Percentiles rank a stretch among this genome's conserved stretches.
Conservation (phyloP, 2,888 invertebrate genomes). For the Limnephilus lunatus region DNA sequence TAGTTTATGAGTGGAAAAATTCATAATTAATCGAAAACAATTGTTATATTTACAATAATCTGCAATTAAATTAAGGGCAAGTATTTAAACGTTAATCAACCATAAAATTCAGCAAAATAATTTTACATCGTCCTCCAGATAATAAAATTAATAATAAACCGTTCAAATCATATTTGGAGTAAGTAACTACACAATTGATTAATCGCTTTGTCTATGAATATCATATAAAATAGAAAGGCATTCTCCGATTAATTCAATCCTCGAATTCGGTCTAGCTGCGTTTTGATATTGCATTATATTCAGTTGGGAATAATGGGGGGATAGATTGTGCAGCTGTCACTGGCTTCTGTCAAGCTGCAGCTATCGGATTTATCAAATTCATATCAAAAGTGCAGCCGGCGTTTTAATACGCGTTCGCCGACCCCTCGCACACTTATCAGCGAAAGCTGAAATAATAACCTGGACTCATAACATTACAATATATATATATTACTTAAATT, state of each 20-base stretch:
- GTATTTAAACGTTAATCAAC: too few relatives aligned
- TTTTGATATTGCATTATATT: conserved; percentile 46
- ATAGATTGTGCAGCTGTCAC: conserved; percentile 45
- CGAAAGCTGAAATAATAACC: background rate
- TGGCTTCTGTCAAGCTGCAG: conserved; percentile 28
- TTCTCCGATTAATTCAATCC: conserved; percentile 35
- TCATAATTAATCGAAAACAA: too few relatives aligned
- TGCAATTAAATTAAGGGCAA: too few relatives aligned
- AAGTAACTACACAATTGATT: background rate
- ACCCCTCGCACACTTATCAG: background rate
- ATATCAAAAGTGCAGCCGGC: conserved; percentile 49
- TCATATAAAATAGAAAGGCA: background rate
- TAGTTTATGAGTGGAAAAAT: too few relatives aligned
- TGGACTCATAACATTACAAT: background rate
- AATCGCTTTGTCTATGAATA: conserved; percentile 45
- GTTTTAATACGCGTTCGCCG: background rate
- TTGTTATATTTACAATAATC: too few relatives aligned
- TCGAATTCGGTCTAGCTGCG: conserved; percentile 27
- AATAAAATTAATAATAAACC: background rate
- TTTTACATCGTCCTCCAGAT: background rate
- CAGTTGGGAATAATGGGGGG: conserved; percentile 24
- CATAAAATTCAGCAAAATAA: too few relatives aligned
- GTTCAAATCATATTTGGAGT: background rate
- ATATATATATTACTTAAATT: background rate
- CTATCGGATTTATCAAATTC: conserved; percentile 51